Evolutionary conservation across 2,888 invertebrate genomes (phyloP).

Genomic region (Loripinus fragilis): DNA sequence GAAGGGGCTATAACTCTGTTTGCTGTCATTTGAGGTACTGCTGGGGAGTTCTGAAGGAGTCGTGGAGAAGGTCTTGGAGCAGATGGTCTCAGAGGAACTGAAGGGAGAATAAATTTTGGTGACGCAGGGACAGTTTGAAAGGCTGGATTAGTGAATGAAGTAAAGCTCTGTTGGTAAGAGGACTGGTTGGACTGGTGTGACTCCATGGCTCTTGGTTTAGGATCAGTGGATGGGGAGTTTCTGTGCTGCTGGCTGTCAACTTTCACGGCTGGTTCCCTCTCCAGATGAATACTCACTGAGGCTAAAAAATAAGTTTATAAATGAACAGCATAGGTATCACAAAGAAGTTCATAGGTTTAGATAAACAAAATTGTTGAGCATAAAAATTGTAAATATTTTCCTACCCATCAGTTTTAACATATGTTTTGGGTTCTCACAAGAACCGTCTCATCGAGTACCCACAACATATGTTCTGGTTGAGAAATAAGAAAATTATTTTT

Average conservation of each 20-base stretch:
- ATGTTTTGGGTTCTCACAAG: no score
- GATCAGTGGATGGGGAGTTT: neutral
- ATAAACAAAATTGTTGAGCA: no score
- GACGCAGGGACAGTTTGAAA: neutral
- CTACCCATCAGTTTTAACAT: no score
- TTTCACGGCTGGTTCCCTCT: neutral
- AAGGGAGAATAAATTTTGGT: neutral
- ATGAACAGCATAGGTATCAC: no score
- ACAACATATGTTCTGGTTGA: no score
- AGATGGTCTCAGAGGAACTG: neutral
- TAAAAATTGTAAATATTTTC: no score
- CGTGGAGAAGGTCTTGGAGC: neutral
- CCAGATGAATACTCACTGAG: neutral
- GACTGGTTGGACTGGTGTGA: neutral
- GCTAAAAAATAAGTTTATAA: neutral
- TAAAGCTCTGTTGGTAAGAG: neutral
- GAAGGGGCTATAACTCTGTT: neutral
- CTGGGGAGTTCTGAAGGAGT: neutral
- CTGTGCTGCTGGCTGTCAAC: no score
- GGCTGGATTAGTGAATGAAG: neutral
- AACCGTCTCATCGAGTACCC: no score
- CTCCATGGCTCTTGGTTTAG: neutral
- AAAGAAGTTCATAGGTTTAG: no score
- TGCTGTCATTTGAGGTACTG: neutral
- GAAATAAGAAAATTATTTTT: no score